These are phyloP conservation scores for Vidua chalybeata DNA, from an alignment of 2,113 vertebrate genomes.

Conservation along the genomic window DNA sequence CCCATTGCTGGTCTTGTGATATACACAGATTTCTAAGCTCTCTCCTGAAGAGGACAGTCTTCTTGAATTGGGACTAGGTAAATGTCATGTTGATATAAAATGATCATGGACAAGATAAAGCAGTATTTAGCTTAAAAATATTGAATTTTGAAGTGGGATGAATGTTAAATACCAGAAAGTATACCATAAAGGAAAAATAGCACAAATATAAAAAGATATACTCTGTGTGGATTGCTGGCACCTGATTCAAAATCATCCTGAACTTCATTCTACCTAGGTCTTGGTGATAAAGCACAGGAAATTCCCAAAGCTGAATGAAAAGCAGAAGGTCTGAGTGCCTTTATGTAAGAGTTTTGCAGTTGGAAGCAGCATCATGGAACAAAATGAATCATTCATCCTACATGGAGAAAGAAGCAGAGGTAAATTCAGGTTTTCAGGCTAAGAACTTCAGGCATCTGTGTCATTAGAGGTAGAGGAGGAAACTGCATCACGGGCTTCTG, in stretches of 20 bases:
- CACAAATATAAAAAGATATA: background rate
- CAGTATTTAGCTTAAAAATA: background rate
- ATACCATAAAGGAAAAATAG: background rate
- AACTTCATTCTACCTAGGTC: background rate
- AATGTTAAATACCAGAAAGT: background rate
- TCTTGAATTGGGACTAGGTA: background rate
- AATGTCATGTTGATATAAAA: background rate
- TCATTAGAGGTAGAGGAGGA: background rate
- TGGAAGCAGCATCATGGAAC: constrained; percentile 30
- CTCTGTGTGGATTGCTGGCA: background rate
- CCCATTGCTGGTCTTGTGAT: background rate
- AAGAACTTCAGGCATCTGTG: constrained; percentile 9
- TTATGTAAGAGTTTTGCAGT: constrained; percentile 29
- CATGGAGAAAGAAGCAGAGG: background rate
- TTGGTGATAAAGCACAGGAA: background rate
- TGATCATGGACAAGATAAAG: background rate
- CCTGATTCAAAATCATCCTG: background rate
- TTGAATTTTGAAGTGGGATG: background rate
- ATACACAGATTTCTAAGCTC: background rate
- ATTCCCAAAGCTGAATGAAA: constrained; percentile 23
- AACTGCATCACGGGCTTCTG: background rate
- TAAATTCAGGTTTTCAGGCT: constrained; percentile 55
- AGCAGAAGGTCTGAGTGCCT: background rate
- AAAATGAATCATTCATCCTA: constrained; percentile 53
- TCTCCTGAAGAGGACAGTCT: background rate